Percentiles rank a stretch among this genome's conserved stretches.
phyloP scores from a whole-genome alignment of 2,797 vertebrate species.

The Argyrosomus regius region DNA sequence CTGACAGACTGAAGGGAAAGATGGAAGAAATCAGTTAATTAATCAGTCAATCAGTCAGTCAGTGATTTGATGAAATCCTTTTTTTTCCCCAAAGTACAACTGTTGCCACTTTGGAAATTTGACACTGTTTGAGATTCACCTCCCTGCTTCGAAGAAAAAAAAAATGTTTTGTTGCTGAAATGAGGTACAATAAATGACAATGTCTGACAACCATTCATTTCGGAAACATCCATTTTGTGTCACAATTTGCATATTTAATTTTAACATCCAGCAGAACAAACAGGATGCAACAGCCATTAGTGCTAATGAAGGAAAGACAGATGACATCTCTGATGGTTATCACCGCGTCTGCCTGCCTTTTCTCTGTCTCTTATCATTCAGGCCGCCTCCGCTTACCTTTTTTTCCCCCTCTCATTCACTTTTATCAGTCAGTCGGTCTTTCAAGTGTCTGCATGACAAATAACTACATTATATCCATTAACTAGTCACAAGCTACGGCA shows the following conservation, averaged over 20 bases:
- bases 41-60: conserved; percentile 33
- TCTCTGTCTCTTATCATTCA: conserved; percentile 29
- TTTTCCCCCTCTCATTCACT: not conserved
- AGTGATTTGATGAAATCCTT: conserved; percentile 23
- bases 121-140: conserved; percentile 30
- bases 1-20: conserved; percentile 27
- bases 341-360: conserved; percentile 28
- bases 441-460: conserved; percentile 63
- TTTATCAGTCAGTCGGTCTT: conserved; percentile 44
- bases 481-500: conserved; percentile 47
- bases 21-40: conserved; percentile 34
- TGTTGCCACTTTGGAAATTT: not conserved
- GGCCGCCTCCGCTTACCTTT: conserved; percentile 2
- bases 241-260: conserved; percentile 63
- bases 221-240: conserved; percentile 47
- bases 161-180: conserved; percentile 34
- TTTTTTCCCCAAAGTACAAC: not conserved
- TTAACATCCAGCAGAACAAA: conserved; percentile 55
- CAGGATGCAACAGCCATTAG: conserved; percentile 56
- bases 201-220: conserved; percentile 48
- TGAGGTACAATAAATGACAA: conserved; percentile 23
- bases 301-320: conserved; percentile 55
- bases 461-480: conserved; percentile 63
- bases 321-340: conserved; percentile 54
- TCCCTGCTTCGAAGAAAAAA: conserved; percentile 4